These are phyloP conservation scores for Colostygia pectinataria DNA, from an alignment of 2,888 invertebrate species.

Conservation along the genomic window DNA sequence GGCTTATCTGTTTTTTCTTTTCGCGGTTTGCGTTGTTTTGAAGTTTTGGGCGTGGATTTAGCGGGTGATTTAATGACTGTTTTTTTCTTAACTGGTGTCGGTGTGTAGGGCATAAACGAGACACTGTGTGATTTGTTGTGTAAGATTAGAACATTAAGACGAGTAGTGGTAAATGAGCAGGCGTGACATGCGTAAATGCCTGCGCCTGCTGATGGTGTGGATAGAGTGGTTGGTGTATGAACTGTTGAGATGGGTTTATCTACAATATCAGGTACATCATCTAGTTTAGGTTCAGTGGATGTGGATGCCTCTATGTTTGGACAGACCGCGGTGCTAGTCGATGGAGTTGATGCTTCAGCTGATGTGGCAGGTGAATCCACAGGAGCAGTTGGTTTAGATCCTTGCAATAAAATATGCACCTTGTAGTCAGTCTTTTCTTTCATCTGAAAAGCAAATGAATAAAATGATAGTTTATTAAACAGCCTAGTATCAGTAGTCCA, in stretches of 20 bases:
- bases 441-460: conserved; percentile 54
- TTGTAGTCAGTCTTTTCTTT: conserved; percentile 82
- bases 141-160: conserved; percentile 88
- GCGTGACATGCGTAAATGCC: conserved; percentile 84
- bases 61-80: conserved; percentile 39
- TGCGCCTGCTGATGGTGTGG: conserved; percentile 44
- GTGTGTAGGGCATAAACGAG: conserved; percentile 73
- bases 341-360: conserved; percentile 46
- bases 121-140: conserved; percentile 88
- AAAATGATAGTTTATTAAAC: background rate
- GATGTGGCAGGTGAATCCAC: conserved; percentile 32
- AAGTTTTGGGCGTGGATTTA: conserved; percentile 50
- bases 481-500: no score
- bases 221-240: conserved; percentile 29
- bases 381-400: conserved; percentile 59
- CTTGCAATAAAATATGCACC: conserved; percentile 85
- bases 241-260: conserved; percentile 11
- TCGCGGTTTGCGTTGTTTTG: conserved; percentile 57
- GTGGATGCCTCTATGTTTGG: conserved; percentile 36
- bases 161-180: conserved; percentile 85
- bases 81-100: conserved; percentile 69
- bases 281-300: conserved; percentile 38
- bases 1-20: conserved; percentile 61
- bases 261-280: conserved; percentile 26
- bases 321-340: conserved; percentile 54